Percentiles rank a stretch among this genome's conserved stretches.
Conservation (phyloP, 1,140 invertebrate species). For the Zaprionus capensis region DNA sequence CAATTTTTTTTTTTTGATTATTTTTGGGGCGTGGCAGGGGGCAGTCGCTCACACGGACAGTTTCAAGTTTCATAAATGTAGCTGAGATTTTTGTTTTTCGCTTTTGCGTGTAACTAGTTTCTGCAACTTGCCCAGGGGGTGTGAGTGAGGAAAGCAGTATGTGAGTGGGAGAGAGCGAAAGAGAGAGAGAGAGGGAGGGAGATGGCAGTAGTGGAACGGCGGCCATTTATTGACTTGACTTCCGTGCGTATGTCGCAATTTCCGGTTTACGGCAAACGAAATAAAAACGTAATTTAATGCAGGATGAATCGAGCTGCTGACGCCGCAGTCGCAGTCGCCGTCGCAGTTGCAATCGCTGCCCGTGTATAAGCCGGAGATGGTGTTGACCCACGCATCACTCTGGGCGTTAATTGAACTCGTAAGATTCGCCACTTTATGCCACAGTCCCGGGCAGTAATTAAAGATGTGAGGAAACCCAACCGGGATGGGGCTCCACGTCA, state of each 20-base stretch:
- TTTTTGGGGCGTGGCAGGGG: constrained; percentile 15
- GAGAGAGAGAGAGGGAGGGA: not conserved
- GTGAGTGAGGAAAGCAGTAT: not conserved
- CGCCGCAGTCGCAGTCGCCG: constrained; percentile 1
- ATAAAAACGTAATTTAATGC: constrained; percentile 81
- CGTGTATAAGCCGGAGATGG: not conserved
- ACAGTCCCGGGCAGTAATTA: constrained; percentile 52
- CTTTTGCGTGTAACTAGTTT: constrained; percentile 71
- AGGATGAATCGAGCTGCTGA: constrained; percentile 25
- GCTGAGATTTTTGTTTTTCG: constrained; percentile 54
- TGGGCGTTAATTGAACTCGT: constrained; percentile 72
- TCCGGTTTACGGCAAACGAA: constrained; percentile 80
- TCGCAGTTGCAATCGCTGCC: not conserved
- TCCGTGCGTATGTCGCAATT: constrained; percentile 82
- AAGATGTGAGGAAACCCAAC: not conserved
- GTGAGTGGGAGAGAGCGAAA: constrained; percentile 1
- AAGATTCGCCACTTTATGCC: constrained; percentile 70
- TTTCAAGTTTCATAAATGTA: constrained; percentile 81
- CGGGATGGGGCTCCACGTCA: constrained; percentile 16
- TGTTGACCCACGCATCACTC: constrained; percentile 22
- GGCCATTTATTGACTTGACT: constrained; percentile 79
- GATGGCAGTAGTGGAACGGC: constrained; percentile 25
- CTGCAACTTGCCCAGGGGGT: constrained; percentile 27
- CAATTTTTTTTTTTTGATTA: constrained; percentile 48
- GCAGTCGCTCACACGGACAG: constrained; percentile 25